These are phyloP conservation scores for Epizoanthus stellaris DNA, from an alignment of 92 coral and sea anemone species.

Conservation along the genomic window DNA sequence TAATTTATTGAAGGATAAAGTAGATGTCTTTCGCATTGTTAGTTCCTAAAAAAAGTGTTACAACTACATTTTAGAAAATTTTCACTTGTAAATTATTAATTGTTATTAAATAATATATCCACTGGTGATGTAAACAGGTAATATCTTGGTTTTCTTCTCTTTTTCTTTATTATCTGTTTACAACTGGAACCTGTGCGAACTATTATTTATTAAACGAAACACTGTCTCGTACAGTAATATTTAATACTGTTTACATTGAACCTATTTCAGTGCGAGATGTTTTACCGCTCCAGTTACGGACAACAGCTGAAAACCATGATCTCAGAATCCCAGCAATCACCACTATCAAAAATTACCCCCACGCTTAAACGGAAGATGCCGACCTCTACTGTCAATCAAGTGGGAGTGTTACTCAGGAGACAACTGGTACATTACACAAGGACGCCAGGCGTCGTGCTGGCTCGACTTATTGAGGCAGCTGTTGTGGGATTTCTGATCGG, in stretches of 20 bases:
- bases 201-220: neutral
- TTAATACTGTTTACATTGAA: neutral
- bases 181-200: neutral
- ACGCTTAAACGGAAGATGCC: constrained; percentile 22
- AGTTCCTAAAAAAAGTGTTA: no score
- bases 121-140: no score
- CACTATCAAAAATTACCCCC: constrained; percentile 21
- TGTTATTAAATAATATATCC: no score
- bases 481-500: constrained; percentile 33
- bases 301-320: constrained; percentile 1
- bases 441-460: constrained; percentile 20
- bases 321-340: neutral
- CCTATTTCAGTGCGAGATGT: neutral
- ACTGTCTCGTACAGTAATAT: neutral
- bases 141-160: no score
- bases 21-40: no score
- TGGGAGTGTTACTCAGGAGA: constrained; percentile 13
- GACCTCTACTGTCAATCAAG: constrained; percentile 30
- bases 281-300: constrained; percentile 2
- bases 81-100: no score
- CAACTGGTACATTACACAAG: constrained; percentile 33
- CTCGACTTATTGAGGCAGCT: constrained; percentile 30
- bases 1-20: no score
- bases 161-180: neutral
- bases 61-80: no score